Evolutionary conservation across 2,797 vertebrate genomes (phyloP).

Genomic region (Sebastes steindachneri): DNA sequence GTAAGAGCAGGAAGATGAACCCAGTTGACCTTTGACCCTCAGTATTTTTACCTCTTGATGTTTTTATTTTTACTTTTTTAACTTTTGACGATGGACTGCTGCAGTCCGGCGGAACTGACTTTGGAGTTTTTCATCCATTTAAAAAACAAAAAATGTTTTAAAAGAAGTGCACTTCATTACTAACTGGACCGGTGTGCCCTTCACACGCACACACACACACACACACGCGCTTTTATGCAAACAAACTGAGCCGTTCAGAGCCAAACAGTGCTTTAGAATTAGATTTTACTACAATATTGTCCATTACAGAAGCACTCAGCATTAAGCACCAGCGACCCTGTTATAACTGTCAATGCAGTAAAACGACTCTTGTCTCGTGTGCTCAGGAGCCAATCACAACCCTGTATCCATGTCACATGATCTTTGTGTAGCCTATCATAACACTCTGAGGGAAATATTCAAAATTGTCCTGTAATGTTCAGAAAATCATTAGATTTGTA

Average conservation of each 20-base stretch:
- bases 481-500: neutral
- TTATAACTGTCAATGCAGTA: conserved; percentile 9
- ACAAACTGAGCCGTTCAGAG: conserved; percentile 39
- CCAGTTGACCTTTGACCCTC: conserved; percentile 34
- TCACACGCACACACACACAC: neutral
- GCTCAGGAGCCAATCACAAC: conserved; percentile 26
- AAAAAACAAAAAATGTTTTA: conserved; percentile 13
- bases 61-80: conserved; percentile 18
- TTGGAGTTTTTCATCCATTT: conserved; percentile 39
- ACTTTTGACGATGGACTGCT: conserved; percentile 24
- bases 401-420: conserved; percentile 15
- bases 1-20: neutral
- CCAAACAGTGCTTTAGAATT: conserved; percentile 63
- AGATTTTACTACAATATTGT: neutral
- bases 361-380: neutral
- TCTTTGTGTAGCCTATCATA: neutral
- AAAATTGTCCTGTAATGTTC: neutral
- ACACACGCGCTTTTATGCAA: conserved; percentile 42
- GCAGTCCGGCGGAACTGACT: conserved; percentile 15
- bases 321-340: conserved; percentile 60
- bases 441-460: neutral
- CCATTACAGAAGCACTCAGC: neutral
- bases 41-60: conserved; percentile 12
- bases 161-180: conserved; percentile 67
- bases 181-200: conserved; percentile 40